Evolutionary conservation across 2,113 vertebrate species (phyloP).

Genomic region (Zootoca vivipara): DNA sequence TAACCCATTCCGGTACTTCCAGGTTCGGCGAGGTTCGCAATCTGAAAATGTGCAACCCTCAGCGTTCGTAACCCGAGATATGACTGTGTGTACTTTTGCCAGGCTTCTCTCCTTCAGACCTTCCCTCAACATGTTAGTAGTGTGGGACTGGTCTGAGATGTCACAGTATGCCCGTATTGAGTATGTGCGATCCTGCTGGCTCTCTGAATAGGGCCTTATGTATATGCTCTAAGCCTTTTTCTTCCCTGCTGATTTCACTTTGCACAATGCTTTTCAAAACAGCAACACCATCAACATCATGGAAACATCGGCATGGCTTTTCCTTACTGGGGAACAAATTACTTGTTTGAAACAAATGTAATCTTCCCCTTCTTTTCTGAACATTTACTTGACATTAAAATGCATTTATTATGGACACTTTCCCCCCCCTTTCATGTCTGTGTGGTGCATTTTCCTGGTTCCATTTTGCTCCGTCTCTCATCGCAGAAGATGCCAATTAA

Average conservation of each 20-base stretch:
- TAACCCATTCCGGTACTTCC: no score
- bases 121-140: no score
- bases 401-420: neutral
- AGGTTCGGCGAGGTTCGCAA: no score
- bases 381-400: neutral
- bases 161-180: no score
- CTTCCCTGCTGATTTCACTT: neutral
- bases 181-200: no score
- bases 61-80: no score
- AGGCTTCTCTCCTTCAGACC: no score
- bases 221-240: neutral
- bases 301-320: neutral
- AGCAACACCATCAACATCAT: neutral
- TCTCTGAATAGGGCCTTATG: neutral
- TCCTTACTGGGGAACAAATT: neutral
- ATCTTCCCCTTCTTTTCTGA: neutral
- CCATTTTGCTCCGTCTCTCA: neutral
- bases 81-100: no score
- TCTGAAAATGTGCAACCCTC: no score
- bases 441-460: neutral
- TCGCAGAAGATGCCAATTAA: constrained; percentile 2
- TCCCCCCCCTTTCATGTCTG: neutral
- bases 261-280: neutral
- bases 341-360: neutral
- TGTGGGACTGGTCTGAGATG: no score